Conservation (phyloP, 2,113 vertebrate species). For the Psophia crepitans region DNA sequence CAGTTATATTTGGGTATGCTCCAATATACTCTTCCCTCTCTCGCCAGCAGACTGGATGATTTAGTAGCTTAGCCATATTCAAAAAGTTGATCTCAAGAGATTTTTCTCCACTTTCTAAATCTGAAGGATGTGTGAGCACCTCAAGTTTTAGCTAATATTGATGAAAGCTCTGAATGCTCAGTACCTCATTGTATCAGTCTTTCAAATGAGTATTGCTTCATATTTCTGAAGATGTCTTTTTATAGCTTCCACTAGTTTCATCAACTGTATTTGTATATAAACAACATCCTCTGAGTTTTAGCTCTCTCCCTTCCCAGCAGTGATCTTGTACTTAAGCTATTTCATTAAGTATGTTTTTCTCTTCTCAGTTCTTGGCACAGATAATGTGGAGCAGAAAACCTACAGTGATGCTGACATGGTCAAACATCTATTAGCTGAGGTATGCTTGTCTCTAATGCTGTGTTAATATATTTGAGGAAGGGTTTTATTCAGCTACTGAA, state of each 20-base stretch:
- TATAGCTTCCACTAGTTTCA: not conserved
- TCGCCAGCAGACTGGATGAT: not conserved
- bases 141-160: not conserved
- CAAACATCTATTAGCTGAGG: constrained; percentile 91
- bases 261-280: not conserved
- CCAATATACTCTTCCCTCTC: not conserved
- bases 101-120: not conserved
- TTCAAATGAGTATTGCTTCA: not conserved
- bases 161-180: not conserved
- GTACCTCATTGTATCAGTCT: not conserved
- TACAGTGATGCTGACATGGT: constrained; percentile 92
- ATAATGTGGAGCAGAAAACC: constrained; percentile 85
- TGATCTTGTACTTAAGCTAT: not conserved
- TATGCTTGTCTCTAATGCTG: constrained; percentile 25
- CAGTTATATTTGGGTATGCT: not conserved
- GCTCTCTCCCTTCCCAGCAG: not conserved
- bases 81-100: not conserved
- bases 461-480: not conserved
- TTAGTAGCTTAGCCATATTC: not conserved
- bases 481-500: not conserved
- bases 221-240: not conserved
- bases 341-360: not conserved
- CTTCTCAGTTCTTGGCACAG: constrained; percentile 83
- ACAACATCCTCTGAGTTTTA: not conserved
- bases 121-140: not conserved